Evolutionary conservation across 2,888 invertebrate species (phyloP).

Genomic region (Hirudinaria manillensis): DNA sequence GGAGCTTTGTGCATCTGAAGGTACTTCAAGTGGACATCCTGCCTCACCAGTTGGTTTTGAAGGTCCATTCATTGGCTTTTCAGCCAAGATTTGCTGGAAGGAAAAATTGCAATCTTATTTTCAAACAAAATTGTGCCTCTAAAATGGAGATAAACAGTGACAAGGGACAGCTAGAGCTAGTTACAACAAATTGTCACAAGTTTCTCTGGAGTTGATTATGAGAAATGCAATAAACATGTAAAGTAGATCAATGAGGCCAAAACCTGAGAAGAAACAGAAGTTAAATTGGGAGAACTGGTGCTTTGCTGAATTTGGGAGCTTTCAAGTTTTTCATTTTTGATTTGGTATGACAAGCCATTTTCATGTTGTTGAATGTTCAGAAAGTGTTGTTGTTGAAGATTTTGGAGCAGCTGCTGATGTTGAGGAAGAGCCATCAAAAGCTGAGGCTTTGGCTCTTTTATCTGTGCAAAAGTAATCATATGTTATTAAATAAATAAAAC

Average conservation of each 20-base stretch:
- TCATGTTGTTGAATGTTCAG: conserved; percentile 20
- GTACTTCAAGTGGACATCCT: neutral
- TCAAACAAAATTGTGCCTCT: too few relatives aligned
- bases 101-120: neutral
- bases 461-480: neutral
- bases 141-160: too few relatives aligned
- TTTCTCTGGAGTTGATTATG: too few relatives aligned
- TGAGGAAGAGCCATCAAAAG: conserved; percentile 4
- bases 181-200: too few relatives aligned
- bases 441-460: neutral
- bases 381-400: conserved; percentile 13
- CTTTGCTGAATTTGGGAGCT: neutral
- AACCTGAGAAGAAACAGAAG: too few relatives aligned
- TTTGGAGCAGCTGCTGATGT: neutral
- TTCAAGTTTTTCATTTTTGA: neutral
- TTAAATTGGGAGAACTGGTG: neutral
- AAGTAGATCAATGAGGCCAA: too few relatives aligned
- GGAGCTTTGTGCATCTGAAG: neutral
- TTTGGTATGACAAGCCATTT: neutral
- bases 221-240: too few relatives aligned
- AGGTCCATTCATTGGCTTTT: neutral
- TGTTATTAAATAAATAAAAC: neutral
- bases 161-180: too few relatives aligned
- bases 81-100: neutral
- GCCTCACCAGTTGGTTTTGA: neutral